phyloP scores from a whole-genome alignment of 2,888 invertebrate genomes.

The Drosophila falleni region DNA sequence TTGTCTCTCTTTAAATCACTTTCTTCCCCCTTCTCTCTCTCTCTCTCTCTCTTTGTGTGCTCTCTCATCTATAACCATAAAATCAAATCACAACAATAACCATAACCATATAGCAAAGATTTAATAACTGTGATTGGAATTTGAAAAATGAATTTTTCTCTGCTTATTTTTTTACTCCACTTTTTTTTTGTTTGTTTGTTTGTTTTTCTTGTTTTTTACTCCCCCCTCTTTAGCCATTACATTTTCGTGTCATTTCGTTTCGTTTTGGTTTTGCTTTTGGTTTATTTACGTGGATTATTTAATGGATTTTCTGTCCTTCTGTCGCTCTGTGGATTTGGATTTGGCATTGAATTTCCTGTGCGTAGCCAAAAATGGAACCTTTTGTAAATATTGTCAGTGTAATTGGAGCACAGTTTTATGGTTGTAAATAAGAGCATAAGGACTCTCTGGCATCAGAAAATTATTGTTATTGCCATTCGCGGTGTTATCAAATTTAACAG shows the following conservation, averaged over 20 bases:
- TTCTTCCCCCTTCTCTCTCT: neutral
- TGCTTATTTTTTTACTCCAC: constrained; percentile 16
- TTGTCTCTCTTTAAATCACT: constrained; percentile 1
- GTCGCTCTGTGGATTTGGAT: constrained; percentile 38
- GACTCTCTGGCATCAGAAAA: constrained; percentile 13
- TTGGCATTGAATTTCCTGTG: constrained; percentile 70
- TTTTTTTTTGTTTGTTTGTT: constrained; percentile 13
- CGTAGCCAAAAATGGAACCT: constrained; percentile 30
- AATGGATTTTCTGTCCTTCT: constrained; percentile 60
- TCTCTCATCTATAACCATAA: constrained; percentile 73
- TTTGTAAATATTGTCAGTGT: constrained; percentile 70
- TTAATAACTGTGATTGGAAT: constrained; percentile 79
- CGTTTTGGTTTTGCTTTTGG: constrained; percentile 42
- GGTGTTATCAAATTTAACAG: constrained; percentile 22
- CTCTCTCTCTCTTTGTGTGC: neutral
- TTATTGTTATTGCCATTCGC: constrained; percentile 16
- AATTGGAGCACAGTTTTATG: constrained; percentile 64
- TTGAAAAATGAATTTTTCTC: constrained; percentile 75
- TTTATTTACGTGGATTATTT: constrained; percentile 79
- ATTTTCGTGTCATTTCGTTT: constrained; percentile 60
- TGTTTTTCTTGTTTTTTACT: constrained; percentile 42
- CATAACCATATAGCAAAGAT: constrained; percentile 80
- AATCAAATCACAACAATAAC: constrained; percentile 80
- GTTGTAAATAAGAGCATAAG: constrained; percentile 27
- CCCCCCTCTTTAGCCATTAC: constrained; percentile 15